Evolutionary conservation across 2,113 vertebrate species (phyloP), one percentile per base, ranked within the genome.

Genomic region (Trogon melanurus): DNA sequence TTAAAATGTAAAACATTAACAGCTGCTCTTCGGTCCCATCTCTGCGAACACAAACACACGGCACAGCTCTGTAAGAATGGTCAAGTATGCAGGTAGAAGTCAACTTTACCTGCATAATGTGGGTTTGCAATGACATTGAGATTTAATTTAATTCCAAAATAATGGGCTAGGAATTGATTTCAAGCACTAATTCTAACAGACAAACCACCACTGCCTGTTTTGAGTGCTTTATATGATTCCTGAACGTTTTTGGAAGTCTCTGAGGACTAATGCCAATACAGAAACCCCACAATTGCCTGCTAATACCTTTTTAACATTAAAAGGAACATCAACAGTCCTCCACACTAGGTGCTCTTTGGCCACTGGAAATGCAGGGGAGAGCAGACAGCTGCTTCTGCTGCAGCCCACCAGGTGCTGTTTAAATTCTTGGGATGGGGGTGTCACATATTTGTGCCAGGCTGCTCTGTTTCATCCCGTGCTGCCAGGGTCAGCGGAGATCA

Each of bases 101-200:
- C 38, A 58, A 19, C 0, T 0, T 67, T 30, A 34, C 8, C 76
- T 71, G 23, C 32, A 17, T 32, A 32, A 56, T 6, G 20, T 0
- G 62, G 25, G 11, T n/a, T 90, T 82, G 45, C 44, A 47, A 1
- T 4, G 30, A 38, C 11, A 16, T 47, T 58, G 38, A n/a, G 62
- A 60, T 60, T 50, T 21, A 20, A 61, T 53, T 71, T 21, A n/a
- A 6, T 34, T 32, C 29, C 32, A 48, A 73, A 86, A 76, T 7
- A 86, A 36, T 19, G 23, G 34, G 10, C 47, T 61, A 34, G 45
- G 58, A 29, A 38, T 74, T 79, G 47, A 20, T 75, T 75, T 72
- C 38, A 51, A 85, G 48, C 41, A 34, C 10, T 30, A 21, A 32
- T 34, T n/a, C 3, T 11, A 74, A 54, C 23, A 78, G 29, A 51